These are phyloP conservation scores for Verasper variegatus DNA, from an alignment of 2,113 vertebrate genomes.

Conservation along the genomic window DNA sequence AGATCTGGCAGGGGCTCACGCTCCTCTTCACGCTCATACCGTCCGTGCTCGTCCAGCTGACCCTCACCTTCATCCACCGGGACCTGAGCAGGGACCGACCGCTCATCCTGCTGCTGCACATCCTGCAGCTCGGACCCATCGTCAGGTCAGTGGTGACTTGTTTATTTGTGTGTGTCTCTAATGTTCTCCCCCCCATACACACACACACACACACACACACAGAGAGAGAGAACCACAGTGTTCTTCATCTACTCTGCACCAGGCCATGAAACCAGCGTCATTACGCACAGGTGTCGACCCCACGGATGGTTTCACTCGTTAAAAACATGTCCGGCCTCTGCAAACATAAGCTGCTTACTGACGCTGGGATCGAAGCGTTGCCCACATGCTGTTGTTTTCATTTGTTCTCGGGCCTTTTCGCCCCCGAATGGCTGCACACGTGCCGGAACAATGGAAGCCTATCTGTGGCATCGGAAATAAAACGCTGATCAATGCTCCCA, in stretches of 20 bases:
- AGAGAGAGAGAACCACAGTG: neutral
- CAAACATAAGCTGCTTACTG: conserved; percentile 32
- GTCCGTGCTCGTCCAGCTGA: conserved; percentile 93
- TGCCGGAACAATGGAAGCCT: conserved; percentile 1
- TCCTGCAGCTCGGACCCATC: conserved; percentile 94
- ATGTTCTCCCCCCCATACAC: too few relatives aligned
- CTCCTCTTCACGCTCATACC: conserved; percentile 93
- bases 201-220: neutral
- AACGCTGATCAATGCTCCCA: conserved; percentile 37
- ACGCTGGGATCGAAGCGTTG: conserved; percentile 10
- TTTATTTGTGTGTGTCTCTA: conserved; percentile 5
- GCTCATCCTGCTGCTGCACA: conserved; percentile 92
- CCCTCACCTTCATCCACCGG: conserved; percentile 94
- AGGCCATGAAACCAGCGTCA: neutral
- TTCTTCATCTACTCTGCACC: neutral
- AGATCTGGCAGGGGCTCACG: conserved; percentile 93
- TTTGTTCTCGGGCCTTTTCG: conserved; percentile 32
- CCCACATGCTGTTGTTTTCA: conserved; percentile 58
- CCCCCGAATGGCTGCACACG: neutral
- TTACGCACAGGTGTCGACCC: conserved; percentile 11
- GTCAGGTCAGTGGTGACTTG: conserved; percentile 86
- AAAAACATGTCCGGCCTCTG: neutral
- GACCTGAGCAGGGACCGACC: conserved; percentile 94
- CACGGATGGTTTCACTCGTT: neutral
- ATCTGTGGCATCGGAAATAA: conserved; percentile 14